Base-by-base conservation (phyloP, 2,888 invertebrate genomes). In the Pachliopta kotzebuea region DNA sequence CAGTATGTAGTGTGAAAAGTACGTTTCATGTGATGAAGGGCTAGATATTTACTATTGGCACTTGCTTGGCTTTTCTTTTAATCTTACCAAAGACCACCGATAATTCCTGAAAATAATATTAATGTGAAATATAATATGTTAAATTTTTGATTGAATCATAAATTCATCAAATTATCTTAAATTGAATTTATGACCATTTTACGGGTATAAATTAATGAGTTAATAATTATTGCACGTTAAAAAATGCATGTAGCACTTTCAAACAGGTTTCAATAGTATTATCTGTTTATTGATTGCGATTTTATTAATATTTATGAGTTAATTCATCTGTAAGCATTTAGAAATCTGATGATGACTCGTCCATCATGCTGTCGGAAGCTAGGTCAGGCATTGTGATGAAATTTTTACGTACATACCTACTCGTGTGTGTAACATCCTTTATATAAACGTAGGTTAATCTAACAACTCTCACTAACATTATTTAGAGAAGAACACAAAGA, bases 361-460 rank as follows among this genome's bases (percentile, higher is more conserved):
- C 66, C 62, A 68, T 68, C 63, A 23, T 20, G 14, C 31, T 65
- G 63, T 67, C 73, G 72, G 73, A 73, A 73, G 70, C 70, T 60
- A 69, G 72, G 71, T 69, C 70, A 67, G 45, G 60, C 54, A 52
- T 50, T 63, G n/a, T 60, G 62, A 26, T 59, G 59, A 64, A 63
- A 64, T 69, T 14, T 20, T 11, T 31, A 54, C 53, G 49, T 58
- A 45, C 57, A 49, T 54, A 49, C 56, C 37, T 52, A 64, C 21
- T 60, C 49, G 29, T 29, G 26, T 58, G 29, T 54, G 23, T 37
- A 58, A 57, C 24, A 58, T 21, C 63, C 57, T 63, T 58, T 42
- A 53, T 1, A n/a, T n/a, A n/a, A n/a, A n/a, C 52, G 26, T 21
- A 62, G 53, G 52, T 58, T 57, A 57, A 45, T 14, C 9, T 37